Percentiles rank a stretch among this genome's conserved stretches.
Evolutionary conservation across 2,888 invertebrate species (phyloP).

Genomic region (Spicauda simplicius): DNA sequence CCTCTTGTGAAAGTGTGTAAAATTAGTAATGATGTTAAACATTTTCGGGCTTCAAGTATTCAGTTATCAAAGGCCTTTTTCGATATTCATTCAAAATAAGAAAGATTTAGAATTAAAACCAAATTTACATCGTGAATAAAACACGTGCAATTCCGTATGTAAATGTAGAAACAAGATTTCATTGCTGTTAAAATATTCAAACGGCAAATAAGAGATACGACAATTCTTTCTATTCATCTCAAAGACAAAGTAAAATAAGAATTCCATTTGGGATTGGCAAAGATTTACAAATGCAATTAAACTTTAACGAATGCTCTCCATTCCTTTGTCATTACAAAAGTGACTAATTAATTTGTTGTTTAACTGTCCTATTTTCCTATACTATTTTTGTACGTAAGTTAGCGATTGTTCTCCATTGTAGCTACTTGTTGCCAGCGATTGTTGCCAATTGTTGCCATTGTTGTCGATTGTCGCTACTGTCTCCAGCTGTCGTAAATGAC

Average conservation of each 20-base stretch:
- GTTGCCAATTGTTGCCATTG: too few species aligned
- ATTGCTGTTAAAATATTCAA: background rate
- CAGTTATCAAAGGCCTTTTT: too few species aligned
- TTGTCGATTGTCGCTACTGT: too few species aligned
- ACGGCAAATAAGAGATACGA: background rate
- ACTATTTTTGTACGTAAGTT: background rate
- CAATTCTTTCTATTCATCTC: background rate
- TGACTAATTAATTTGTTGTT: background rate
- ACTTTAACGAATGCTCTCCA: background rate
- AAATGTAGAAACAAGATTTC: background rate
- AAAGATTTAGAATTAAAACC: background rate
- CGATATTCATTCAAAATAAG: too few species aligned
- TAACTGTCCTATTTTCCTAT: background rate
- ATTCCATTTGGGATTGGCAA: constrained; percentile 10
- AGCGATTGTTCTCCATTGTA: too few species aligned
- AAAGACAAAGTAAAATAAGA: constrained; percentile 8
- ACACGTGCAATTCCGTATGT: background rate
- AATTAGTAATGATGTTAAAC: too few species aligned
- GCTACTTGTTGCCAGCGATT: too few species aligned
- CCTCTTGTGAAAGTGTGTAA: too few species aligned
- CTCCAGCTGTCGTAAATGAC: too few species aligned
- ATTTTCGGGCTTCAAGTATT: too few species aligned
- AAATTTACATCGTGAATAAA: background rate
- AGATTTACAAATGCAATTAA: constrained; percentile 10
- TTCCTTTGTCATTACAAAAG: background rate